phyloP scores from a whole-genome alignment of 1,140 invertebrate genomes.

The Apis mellifera region Amel_HAv3.1 CM009940.2:2232501-2233000 shows the following conservation, averaged over 20 bases:
- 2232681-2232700: slow-evolving; percentile 34
- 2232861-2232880: slow-evolving; percentile 27
- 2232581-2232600: background rate
- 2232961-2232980: background rate
- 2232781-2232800: slow-evolving; percentile 21
- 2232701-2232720: slow-evolving; percentile 21
- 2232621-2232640: background rate
- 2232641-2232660: background rate
- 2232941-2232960: slow-evolving; percentile 4
- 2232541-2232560: slow-evolving; percentile 14
- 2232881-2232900: too few species aligned
- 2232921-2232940: slow-evolving; percentile 20
- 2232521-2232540: slow-evolving; percentile 31
- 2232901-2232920: slow-evolving; percentile 31
- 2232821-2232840: slow-evolving; percentile 19
- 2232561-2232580: slow-evolving; percentile 17
- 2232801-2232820: slow-evolving; percentile 26
- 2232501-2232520: slow-evolving; percentile 51
- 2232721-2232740: slow-evolving; percentile 28
- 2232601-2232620: background rate
- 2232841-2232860: slow-evolving; percentile 1
- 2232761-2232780: background rate
- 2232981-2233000: background rate
- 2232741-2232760: background rate
- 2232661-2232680: slow-evolving; percentile 9